Base-by-base conservation (phyloP, 1,140 invertebrate species). In the Cydia splendana region DNA sequence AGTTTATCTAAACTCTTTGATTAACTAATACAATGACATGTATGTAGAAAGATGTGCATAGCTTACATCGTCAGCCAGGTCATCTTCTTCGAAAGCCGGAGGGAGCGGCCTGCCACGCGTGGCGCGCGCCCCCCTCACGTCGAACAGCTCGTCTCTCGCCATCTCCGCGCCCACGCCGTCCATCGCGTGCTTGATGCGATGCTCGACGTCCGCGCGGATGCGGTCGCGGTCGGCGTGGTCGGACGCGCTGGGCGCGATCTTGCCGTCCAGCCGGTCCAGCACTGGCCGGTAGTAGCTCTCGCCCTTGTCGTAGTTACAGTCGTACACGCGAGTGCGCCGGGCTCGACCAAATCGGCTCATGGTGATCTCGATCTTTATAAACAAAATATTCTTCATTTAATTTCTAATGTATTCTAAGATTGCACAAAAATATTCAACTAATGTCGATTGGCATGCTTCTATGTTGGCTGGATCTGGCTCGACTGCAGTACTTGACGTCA, bases 241-340 rank as follows among this genome's bases (percentile, higher is more conserved):
- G 87, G 94, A 65, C 88, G 93, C 93, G 4, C 30, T 38, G 34
- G 15, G 30, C 42, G 95, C 94, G 80, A 95, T 94, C 89, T 96
- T 96, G 75, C 96, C 94, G 87, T 97, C 96, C 81, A 97, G 89
- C 76, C 95, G 94, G 87, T 97, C 96, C 24, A 97, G 93, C 80
- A 96, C 95, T 13, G 96, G 95, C 78, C 95, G 95, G 91, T 97
- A 97, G 87, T 96, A 96, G 80, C 95, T 96, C 87, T 97, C 95
- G 65, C 96, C 96, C 87, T 96, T 96, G 91, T 96, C 95, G 89
- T 97, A 97, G 85, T 97, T 97, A 88, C 96, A 96, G 84, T 96
- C 96, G 85, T 97, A 97, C 79, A 97, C 95, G 86, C 95, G 95
- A 10, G 96, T 97, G 82, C 94, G 92, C 75, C 96, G 94, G 81